Conservation (phyloP, 2,888 invertebrate genomes). For the Plutella xylostella region DNA sequence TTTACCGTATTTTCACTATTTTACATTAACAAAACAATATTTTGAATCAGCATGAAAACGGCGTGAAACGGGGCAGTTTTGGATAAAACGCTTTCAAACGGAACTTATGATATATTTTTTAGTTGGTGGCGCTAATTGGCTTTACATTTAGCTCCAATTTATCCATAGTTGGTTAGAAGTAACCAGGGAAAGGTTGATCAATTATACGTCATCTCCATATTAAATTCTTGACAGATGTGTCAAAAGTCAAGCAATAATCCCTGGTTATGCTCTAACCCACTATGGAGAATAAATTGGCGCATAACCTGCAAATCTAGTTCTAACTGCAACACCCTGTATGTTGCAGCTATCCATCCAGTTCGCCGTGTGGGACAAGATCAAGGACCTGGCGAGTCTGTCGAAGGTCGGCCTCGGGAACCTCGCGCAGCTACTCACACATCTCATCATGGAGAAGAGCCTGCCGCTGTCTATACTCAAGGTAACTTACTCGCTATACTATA, state of each 20-base stretch:
- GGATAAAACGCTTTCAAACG: not conserved
- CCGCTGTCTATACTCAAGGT: conserved; percentile 90
- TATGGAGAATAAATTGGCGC: too few relatives aligned
- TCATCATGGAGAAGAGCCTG: conserved; percentile 83
- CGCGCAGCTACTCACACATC: conserved; percentile 80
- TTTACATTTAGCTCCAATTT: too few relatives aligned
- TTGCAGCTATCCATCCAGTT: conserved; percentile 86
- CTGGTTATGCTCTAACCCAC: too few relatives aligned
- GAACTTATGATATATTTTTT: not conserved
- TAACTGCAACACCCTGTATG: conserved; percentile 8
- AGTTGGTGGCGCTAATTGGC: not conserved
- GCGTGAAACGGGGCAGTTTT: not conserved
- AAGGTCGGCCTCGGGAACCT: conserved; percentile 78
- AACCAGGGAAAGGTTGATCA: too few relatives aligned
- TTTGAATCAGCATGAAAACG: too few relatives aligned
- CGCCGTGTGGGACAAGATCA: conserved; percentile 92
- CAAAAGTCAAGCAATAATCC: too few relatives aligned
- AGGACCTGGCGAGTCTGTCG: conserved; percentile 76
- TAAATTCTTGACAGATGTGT: too few relatives aligned
- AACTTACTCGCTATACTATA: too few relatives aligned
- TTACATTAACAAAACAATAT: too few relatives aligned
- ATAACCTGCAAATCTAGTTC: too few relatives aligned
- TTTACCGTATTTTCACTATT: not conserved
- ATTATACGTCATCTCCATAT: too few relatives aligned
- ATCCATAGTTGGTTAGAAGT: not conserved